Base-by-base conservation (phyloP, 1,140 invertebrate species). In the Leptinotarsa undecemlineata region DNA sequence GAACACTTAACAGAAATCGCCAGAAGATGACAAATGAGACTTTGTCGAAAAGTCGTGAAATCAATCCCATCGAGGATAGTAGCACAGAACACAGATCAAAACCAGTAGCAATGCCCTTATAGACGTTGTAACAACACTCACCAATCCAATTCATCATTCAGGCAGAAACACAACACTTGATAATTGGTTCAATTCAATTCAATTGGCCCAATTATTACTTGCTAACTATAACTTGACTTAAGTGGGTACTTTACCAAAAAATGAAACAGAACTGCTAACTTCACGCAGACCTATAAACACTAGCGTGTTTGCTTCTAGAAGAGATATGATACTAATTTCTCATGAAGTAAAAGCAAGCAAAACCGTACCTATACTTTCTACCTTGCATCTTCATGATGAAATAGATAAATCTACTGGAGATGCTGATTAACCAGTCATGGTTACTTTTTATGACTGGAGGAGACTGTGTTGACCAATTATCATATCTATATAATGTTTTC, bases 191-290 rank as follows among this genome's bases (percentile, higher is more conserved):
- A 57, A 57, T 57, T n/a, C 51, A 75, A 47, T 64, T n/a, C 11
- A 17, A 13, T 47, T 76, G 33, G 69, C 73, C 15, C 6, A 74
- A 17, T 57, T 60, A n/a, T 48, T 74, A 19, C 48, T 72, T 33
- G 67, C n/a, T 19, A 64, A 75, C 21, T 48, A 73, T 72, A 67
- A 72, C 51, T 33, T 75, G 21, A 66, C 74, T 13, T 51, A 48
- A 15, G 33, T 76, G 13, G 75, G 72, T 14, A 74, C 71, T 51
- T 61, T 71, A 13, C 60, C 60, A 68, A 74, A 74, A 76, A 76
- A 75, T 74, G 71, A 75, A 63, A 26, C 13, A n/a, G 57, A 74
- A 70, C 3, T 73, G 62, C 8, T 51, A 23, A 66, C 15, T 20
- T 19, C 15, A 47, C 23, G 14, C 15, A 57, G 73, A 70, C 51